A percentile compares a stretch with the other conserved stretches of the same genome.
Conservation (phyloP, 2,797 vertebrate species). For the Echeneis naucrates region DNA sequence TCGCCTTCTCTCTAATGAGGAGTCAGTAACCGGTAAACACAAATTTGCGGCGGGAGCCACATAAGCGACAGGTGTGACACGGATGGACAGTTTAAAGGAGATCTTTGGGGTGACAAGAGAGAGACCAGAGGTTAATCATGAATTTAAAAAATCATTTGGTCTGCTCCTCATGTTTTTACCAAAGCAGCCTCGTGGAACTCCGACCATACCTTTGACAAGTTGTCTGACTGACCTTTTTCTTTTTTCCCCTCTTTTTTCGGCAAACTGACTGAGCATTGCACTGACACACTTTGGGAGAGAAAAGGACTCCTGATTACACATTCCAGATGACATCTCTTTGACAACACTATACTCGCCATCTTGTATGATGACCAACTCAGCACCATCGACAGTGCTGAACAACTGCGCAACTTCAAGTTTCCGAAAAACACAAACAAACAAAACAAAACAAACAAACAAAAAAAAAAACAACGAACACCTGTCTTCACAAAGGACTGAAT, state of each 20-base stretch:
- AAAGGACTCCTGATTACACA: conserved; percentile 79
- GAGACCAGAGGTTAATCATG: conserved; percentile 78
- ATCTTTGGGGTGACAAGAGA: conserved; percentile 78
- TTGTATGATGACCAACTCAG: conserved; percentile 70
- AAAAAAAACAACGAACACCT: conserved; percentile 33
- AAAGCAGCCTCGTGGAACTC: conserved; percentile 88
- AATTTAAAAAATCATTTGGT: conserved; percentile 73
- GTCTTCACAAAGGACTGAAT: conserved; percentile 77
- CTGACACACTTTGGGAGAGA: conserved; percentile 79
- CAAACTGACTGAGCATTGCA: conserved; percentile 82
- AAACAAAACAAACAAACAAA: conserved; percentile 5
- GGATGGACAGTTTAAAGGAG: conserved; percentile 80
- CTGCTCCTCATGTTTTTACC: conserved; percentile 86
- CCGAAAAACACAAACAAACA: conserved; percentile 28
- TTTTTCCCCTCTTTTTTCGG: conserved; percentile 29
- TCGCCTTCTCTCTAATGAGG: conserved; percentile 84
- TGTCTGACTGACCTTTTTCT: conserved; percentile 60
- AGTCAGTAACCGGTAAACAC: conserved; percentile 83
- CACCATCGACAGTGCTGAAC: conserved; percentile 61
- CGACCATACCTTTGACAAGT: conserved; percentile 77
- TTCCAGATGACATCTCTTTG: conserved; percentile 78
- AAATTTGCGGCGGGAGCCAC: conserved; percentile 81
- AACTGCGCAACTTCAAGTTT: conserved; percentile 74
- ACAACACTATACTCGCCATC: conserved; percentile 64
- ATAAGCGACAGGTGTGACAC: conserved; percentile 72